These are phyloP conservation scores for Tipula lateralis DNA, from an alignment of 2,888 invertebrate genomes.

Conservation along the genomic window DNA sequence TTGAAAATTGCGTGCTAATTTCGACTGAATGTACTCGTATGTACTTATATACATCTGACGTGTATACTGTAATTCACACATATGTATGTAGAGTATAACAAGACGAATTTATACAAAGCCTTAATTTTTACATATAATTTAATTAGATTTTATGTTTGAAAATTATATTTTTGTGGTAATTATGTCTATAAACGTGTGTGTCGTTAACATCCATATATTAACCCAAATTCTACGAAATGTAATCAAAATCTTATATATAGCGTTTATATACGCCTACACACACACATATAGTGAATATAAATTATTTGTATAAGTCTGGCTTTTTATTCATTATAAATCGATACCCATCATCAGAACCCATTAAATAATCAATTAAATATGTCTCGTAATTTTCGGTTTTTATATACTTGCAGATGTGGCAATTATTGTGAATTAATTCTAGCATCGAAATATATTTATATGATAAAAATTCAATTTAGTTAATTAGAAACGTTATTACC, in stretches of 20 bases:
- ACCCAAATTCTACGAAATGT: background rate
- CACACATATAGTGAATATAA: background rate
- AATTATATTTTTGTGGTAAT: background rate
- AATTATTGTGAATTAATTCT: background rate
- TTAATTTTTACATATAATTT: background rate
- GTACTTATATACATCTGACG: background rate
- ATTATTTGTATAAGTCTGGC: background rate
- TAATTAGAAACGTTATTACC: background rate
- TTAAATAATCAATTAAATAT: background rate
- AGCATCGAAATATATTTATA: background rate
- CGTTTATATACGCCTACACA: background rate
- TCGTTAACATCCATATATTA: background rate
- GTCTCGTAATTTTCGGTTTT: background rate
- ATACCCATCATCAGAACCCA: background rate
- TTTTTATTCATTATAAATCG: background rate
- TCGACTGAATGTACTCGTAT: background rate
- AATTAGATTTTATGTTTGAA: background rate
- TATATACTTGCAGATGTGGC: background rate
- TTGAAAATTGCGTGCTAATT: conserved; percentile 11
- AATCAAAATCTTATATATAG: background rate
- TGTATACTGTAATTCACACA: background rate
- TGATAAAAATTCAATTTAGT: background rate
- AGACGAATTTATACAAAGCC: background rate
- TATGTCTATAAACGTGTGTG: background rate
- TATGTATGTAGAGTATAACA: background rate